Evolutionary conservation across 2,888 invertebrate species (phyloP), one percentile per base, ranked within the genome.

Genomic region (Cephonodes hylas): DNA sequence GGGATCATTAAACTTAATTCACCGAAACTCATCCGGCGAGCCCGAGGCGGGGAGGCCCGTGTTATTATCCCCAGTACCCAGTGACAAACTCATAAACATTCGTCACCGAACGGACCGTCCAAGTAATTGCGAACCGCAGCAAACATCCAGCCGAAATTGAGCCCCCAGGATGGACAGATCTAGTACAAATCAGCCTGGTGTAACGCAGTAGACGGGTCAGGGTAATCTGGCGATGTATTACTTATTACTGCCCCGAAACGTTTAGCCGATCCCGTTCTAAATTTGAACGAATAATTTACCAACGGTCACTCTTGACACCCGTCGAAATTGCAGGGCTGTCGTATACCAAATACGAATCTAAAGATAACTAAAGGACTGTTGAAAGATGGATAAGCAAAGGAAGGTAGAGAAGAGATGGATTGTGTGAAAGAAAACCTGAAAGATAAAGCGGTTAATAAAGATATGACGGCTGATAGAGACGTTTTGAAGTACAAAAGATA

Each of bases 81-180:
- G 91, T 92, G 92, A 92, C 91, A 91, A 91, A 92, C 91, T 91
- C 91, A 89, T 90, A 86, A 91, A 88, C 91, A 92, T 92, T 92
- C 89, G 91, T 92, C 91, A 88, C 86, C 83, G 84, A 77, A 79
- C 77, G 83, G 81, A 85, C 84, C 80, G 88, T 86, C 88, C 88
- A 81, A 85, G 85, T 86, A 88, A 87, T 86, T 88, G 85, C 87
- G 75, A 85, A 81, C 77, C 84, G 76, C 79, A 81, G 83, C 77
- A 76, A 70, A 67, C 67, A 62, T 77, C 91, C 86, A 86, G 62
- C 66, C 42, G 72, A 64, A 56, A n/a, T 60, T 66, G 85, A 85
- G 71, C 87, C 65, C 63, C 61, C 44, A 59, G 64, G 56, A 31
- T 59, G 53, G 57, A 60, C 62, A 61, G 44, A 65, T 64, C 57